Percentiles rank a stretch among this genome's conserved stretches.
Conservation (phyloP, 2,797 vertebrate genomes). For the Xyrichtys novacula region DNA sequence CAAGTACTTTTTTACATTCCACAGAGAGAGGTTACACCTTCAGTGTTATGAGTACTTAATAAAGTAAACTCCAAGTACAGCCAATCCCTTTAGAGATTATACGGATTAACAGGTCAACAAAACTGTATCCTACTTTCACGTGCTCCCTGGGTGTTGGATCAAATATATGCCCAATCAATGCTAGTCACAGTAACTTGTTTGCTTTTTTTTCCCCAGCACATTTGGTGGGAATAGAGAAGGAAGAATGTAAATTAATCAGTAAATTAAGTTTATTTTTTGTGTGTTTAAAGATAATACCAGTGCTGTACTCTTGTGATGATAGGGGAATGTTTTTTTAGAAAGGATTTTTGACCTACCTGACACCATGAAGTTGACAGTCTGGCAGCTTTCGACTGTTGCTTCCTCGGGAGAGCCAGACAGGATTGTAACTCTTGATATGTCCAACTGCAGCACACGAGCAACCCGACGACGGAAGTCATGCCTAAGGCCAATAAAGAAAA, state of each 20-base stretch:
- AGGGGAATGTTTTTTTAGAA: not conserved
- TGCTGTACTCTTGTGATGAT: rapidly evolving
- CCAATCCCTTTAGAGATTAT: too few species aligned
- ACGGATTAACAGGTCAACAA: not conserved
- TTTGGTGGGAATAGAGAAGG: not conserved
- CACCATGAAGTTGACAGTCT: constrained; percentile 77
- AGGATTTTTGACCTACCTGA: constrained; percentile 71
- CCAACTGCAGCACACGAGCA: constrained; percentile 63
- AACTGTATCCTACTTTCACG: not conserved
- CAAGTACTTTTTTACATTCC: not conserved
- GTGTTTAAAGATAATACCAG: not conserved
- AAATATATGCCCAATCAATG: not conserved
- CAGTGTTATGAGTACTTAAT: not conserved
- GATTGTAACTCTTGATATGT: constrained; percentile 75
- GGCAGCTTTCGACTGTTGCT: constrained; percentile 58
- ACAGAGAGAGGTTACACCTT: not conserved
- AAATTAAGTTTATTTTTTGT: not conserved
- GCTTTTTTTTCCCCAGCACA: not conserved
- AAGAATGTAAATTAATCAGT: too few species aligned
- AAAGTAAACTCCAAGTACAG: not conserved
- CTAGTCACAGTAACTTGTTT: not conserved
- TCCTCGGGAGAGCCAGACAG: constrained; percentile 61
- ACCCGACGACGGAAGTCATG: constrained; percentile 82
- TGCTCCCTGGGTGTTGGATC: not conserved
- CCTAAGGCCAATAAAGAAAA: constrained; percentile 60